phyloP scores from a whole-genome alignment of 53 echinoderm and acorn worm species.

The Henricia sp. region DNA sequence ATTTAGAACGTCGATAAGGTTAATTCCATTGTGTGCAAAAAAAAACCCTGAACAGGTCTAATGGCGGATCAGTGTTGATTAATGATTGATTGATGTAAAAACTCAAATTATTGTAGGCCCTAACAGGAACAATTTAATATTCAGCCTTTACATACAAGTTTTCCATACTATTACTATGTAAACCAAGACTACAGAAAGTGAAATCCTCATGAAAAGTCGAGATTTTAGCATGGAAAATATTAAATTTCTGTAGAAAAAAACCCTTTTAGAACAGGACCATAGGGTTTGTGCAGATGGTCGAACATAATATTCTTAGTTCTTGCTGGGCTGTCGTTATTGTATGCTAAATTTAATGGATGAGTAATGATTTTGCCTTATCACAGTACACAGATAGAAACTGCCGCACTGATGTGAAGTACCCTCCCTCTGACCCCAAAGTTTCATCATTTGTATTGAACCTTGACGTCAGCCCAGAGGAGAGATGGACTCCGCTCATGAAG shows the following conservation, averaged over 20 bases:
- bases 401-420: constrained; percentile 75
- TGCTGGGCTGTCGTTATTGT: not conserved
- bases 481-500: constrained; percentile 80
- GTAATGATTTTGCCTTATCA: not conserved
- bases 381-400: constrained; percentile 83
- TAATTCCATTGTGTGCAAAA: no score
- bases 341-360: not conserved
- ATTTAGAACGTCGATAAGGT: no score
- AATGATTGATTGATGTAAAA: no score
- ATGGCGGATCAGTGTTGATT: no score
- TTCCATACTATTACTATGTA: no score
- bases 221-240: not conserved
- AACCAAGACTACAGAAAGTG: no score
- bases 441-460: constrained; percentile 77
- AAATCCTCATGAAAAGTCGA: not conserved
- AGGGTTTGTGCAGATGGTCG: not conserved
- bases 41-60: no score
- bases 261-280: no score
- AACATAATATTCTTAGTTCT: not conserved
- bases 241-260: no score
- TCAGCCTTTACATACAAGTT: no score
- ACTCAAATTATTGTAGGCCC: no score
- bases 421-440: constrained; percentile 62
- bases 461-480: constrained; percentile 72
- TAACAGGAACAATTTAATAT: no score